Evolutionary conservation across 2,113 vertebrate genomes (phyloP), one percentile per base, ranked within the genome.

Genomic region (Neoarius graeffei): DNA sequence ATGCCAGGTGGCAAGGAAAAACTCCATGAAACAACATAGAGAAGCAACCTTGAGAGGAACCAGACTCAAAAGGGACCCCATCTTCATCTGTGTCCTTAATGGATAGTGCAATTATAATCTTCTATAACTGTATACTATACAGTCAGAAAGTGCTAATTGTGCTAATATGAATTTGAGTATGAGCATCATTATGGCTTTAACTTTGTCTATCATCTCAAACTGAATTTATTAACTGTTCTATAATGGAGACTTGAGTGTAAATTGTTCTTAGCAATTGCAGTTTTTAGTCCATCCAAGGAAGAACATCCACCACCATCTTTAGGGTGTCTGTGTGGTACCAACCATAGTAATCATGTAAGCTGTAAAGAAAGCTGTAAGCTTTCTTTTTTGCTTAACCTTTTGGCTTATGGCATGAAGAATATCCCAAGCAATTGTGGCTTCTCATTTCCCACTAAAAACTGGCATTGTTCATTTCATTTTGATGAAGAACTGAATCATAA

Each of bases 371-470:
- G 35, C 35, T 42, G 42, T 13, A 13, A 15, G 11, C 42, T 14
- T 56, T 67, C 74, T 13, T 54, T 67, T 79, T 54, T 35, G 48
- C 57, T 52, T 74, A 42, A 35, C 56, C n/a, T 35, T 17, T 60
- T 11, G n/a, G 52, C 19, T 30, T 81, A 48, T n/a, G 48, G 27
- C 52, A 71, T n/a, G 77, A 30, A n/a, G 52, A 86, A 81, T 23
- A 86, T 42, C 71, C 67, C 50, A 86, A 86, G 64, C 79, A 71
- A 71, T 59, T 71, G 77, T 81, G 54, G 86, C 64, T 81, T 82
- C 56, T 7, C 25, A 50, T 27, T 23, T 73, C 50, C 60, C 60
- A 81, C 35, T 25, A 67, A 62, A 73, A 85, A 62, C 50, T 25
- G 48, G 11, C 52, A 52, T 35, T 80, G 9, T 79, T 17, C 15